A percentile compares a stretch with the other conserved stretches of the same genome.
These are phyloP conservation scores for Pituophis catenifer DNA, from an alignment of 2,113 vertebrate genomes.

Conservation along the genomic window DNA sequence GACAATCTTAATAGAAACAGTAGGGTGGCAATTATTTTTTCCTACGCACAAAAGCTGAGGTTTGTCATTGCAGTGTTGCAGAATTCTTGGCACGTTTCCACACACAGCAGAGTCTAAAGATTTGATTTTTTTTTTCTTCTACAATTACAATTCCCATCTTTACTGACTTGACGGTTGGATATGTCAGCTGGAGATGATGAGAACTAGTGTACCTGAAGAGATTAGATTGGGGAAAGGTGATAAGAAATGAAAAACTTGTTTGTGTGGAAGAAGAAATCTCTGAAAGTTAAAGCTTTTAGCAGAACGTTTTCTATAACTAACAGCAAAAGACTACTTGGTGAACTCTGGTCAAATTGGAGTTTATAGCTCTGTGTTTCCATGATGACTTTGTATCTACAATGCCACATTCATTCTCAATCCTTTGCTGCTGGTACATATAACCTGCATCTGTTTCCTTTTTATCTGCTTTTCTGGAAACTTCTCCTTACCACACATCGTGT, in stretches of 20 bases:
- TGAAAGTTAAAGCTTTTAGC: not conserved
- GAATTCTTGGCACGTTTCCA: not conserved
- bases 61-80: not conserved
- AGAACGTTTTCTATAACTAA: not conserved
- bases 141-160: not conserved
- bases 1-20: not conserved
- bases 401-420: not conserved
- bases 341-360: not conserved
- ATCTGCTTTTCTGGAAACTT: not conserved
- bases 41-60: not conserved
- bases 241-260: not conserved
- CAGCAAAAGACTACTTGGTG: not conserved
- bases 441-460: not conserved
- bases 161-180: not conserved
- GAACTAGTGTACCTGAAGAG: not conserved
- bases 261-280: not conserved
- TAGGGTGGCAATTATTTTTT: not conserved
- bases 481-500: not conserved
- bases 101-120: not conserved
- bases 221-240: not conserved
- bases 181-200: not conserved
- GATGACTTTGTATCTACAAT: too few relatives aligned
- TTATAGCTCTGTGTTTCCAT: not conserved
- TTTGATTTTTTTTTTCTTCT: not conserved
- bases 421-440: not conserved